Evolutionary conservation across 2,113 vertebrate genomes (phyloP), one percentile per base, ranked within the genome.

Genomic region (Pluvialis apricaria): DNA sequence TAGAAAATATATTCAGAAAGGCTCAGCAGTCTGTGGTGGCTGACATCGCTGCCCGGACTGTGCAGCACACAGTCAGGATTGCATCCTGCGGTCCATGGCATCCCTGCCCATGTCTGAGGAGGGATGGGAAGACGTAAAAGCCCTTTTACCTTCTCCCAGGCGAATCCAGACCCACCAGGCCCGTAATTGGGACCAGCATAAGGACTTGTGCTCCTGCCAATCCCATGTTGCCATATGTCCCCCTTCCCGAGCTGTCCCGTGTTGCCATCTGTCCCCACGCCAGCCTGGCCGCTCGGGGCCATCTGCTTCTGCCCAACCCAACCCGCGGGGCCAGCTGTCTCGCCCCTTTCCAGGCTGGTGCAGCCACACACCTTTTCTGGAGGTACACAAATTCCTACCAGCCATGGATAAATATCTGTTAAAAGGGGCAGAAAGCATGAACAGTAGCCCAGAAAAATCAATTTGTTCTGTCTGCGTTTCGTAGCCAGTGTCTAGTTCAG

Each of bases 171-270:
- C 82, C 61, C 70, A 44, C 62, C 52, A 91, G 82, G 66, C 70
- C 75, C 2, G 2, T 96, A 97, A 97, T 93, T 94, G 70, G 87
- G 92, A 62, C 85, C 82, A 77, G 70, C 0, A 13, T 58, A 96
- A 73, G 73, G 92, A 85, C 62, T 21, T 73, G 87, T 54, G 75
- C 71, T 94, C 79, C 66, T 92, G 94, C 93, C 96, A 95, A 91
- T 89, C 82, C 82, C 68, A 20, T 96, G 96, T 96, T 87, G 93
- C 96, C 96, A 97, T 97, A 97, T 97, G 96, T 96, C 78, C 82
- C 78, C 51, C 66, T 93, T 90, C 66, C 90, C 0, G 3, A 93
- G 93, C 84, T 73, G 58, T 88, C 90, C 94, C 93, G 0, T 96
- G 96, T 97, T 86, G 90, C 96, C 96, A 97, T 97, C 96, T 97